Base-by-base conservation (phyloP, 2,113 vertebrate species). In the Proteles cristata region DNA sequence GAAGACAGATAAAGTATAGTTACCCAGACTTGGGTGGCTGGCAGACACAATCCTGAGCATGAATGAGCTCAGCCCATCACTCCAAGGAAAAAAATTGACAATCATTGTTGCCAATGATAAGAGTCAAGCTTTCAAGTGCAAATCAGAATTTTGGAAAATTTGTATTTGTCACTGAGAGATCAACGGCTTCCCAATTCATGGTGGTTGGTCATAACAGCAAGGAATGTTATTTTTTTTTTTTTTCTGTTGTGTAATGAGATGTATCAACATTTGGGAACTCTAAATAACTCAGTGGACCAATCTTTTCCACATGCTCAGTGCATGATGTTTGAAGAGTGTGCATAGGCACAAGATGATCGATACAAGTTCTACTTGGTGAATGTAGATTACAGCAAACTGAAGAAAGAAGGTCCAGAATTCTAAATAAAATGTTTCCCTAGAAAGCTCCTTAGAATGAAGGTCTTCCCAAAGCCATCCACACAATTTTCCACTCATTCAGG, bases 371-470 rank as follows among this genome's bases (percentile, higher is more conserved):
- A 94, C 79, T 19, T 99, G 0, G 99, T 99, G 53, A 99, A 99
- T 94, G 98, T 98, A 71, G 99, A 99, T 98, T 99, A 99, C 99
- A 99, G 98, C 97, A 99, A 99, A 87, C 99, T 99, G 98, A 99
- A 99, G 98, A 99, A 99, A 98, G 98, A 99, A 58, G 98, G 99
- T 35, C 99, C 99, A 35, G 99, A 99, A 90, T 99, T 99, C 98
- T 99, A 98, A 99, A 92, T 88, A 82, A 83, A 93, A 93, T 81
- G 23, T 43, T 79, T 93, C 83, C n/a, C 11, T 88, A 21, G 86
- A 80, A 77, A 98, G 95, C 95, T 96, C 97, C 98, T 98, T 97
- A 97, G 63, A 97, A 97, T 96, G 96, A 97, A 98, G 93, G 98
- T 98, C 98, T 99, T 98, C 98, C 97, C 66, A 95, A 98, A 98